Percentiles rank a stretch among this genome's conserved stretches.
phyloP scores from a whole-genome alignment of 2,113 vertebrate species.

The Ellobius talpinus region DNA sequence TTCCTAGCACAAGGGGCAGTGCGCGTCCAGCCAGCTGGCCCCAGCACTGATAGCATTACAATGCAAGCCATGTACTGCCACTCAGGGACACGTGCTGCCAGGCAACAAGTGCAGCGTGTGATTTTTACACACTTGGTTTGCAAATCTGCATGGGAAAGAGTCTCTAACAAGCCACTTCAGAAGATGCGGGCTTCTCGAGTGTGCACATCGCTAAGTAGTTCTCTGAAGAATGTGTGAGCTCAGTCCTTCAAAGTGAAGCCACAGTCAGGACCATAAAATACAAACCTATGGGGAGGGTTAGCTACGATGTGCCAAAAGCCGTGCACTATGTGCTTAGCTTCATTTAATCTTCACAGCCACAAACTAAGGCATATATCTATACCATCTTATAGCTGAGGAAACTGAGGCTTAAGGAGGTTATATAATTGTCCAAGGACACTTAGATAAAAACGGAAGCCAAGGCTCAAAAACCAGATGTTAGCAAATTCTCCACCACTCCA shows the following conservation, averaged over 20 bases:
- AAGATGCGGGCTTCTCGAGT: conserved; percentile 58
- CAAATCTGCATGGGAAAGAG: conserved; percentile 79
- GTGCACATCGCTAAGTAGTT: conserved; percentile 45
- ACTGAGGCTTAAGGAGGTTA: neutral
- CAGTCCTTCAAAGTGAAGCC: conserved; percentile 49
- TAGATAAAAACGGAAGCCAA: neutral
- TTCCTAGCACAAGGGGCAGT: conserved; percentile 53
- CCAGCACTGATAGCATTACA: conserved; percentile 63
- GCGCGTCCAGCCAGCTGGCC: conserved; percentile 72
- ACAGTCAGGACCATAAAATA: conserved; percentile 42
- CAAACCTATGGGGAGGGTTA: neutral
- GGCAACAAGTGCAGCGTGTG: conserved; percentile 61
- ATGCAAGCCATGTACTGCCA: conserved; percentile 59
- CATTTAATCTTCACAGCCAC: conserved; percentile 7
- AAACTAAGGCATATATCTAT: neutral
- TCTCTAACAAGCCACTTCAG: conserved; percentile 75
- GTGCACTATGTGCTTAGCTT: neutral
- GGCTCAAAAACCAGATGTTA: neutral
- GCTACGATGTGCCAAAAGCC: neutral
- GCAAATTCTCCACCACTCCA: conserved; percentile 34
- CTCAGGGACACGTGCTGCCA: conserved; percentile 76
- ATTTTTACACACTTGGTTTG: conserved; percentile 54
- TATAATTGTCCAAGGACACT: conserved; percentile 1
- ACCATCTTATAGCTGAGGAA: conserved; percentile 22
- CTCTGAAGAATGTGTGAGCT: conserved; percentile 62